These are phyloP conservation scores for Chironomus tepperi DNA, from an alignment of 1,140 invertebrate species.

Conservation along the genomic window DNA sequence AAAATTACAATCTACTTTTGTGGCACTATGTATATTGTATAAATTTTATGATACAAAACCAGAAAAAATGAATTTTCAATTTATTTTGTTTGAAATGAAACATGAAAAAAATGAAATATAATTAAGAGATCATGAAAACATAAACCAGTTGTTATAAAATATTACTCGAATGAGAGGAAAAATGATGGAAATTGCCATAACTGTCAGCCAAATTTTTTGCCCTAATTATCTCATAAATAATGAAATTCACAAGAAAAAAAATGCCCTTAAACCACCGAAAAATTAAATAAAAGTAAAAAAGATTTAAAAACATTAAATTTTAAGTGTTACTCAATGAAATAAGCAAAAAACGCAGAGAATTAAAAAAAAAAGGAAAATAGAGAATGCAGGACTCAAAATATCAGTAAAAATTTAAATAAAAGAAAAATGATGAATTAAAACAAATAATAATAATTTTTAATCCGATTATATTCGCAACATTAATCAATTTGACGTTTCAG, in stretches of 20 bases:
- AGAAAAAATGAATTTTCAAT: too few species aligned
- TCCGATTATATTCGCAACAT: background rate
- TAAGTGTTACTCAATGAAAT: background rate
- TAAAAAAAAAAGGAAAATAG: background rate
- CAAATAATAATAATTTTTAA: background rate
- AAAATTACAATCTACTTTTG: too few species aligned
- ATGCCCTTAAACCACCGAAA: conserved; percentile 4
- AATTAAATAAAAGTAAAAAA: background rate
- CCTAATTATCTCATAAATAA: background rate
- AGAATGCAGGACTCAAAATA: background rate
- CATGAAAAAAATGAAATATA: too few species aligned
- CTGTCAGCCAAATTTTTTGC: conserved; percentile 7
- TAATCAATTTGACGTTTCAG: background rate
- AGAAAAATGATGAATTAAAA: conserved; percentile 1
- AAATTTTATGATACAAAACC: too few species aligned
- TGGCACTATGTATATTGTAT: too few species aligned
- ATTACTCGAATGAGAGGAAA: background rate
- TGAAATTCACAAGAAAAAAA: background rate
- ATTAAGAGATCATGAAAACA: too few species aligned
- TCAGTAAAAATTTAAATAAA: background rate
- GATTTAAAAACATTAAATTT: background rate
- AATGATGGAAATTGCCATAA: background rate
- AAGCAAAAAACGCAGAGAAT: too few species aligned
- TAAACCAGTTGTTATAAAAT: too few species aligned
- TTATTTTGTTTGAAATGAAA: too few species aligned